phyloP scores from a whole-genome alignment of 2,888 invertebrate species.

The Sminthurinus aureus region DNA sequence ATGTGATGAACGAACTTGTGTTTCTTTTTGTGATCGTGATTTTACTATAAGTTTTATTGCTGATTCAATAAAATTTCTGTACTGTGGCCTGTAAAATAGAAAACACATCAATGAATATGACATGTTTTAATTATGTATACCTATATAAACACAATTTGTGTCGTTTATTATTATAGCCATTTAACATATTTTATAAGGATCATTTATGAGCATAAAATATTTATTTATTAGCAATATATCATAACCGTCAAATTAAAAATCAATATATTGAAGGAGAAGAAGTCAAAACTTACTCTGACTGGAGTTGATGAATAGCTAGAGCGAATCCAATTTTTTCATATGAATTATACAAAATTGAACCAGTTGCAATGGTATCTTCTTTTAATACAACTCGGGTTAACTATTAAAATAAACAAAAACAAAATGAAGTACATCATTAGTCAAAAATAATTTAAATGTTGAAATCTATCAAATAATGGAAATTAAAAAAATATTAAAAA shows the following conservation, averaged over 20 bases:
- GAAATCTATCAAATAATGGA: neutral
- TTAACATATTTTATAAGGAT: no score
- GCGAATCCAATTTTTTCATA: slow-evolving; percentile 83
- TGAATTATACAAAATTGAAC: slow-evolving; percentile 73
- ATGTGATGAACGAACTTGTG: slow-evolving; percentile 60
- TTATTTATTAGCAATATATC: neutral
- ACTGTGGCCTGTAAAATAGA: slow-evolving; percentile 43
- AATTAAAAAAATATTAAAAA: neutral
- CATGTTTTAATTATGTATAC: neutral
- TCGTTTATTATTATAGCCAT: neutral
- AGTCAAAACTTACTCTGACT: slow-evolving; percentile 65
- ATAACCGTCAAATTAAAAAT: neutral
- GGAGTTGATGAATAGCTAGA: slow-evolving; percentile 73
- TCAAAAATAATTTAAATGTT: neutral
- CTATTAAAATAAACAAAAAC: slow-evolving; percentile 61
- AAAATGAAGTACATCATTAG: slow-evolving; percentile 25
- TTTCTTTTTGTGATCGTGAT: slow-evolving; percentile 61
- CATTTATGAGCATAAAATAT: no score
- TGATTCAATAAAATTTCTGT: slow-evolving; percentile 66
- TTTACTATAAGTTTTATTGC: slow-evolving; percentile 69
- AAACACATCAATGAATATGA: neutral
- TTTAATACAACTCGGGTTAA: slow-evolving; percentile 65
- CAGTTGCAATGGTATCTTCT: slow-evolving; percentile 68
- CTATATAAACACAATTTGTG: neutral
- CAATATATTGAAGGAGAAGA: neutral